phyloP scores from a whole-genome alignment of 2,888 invertebrate genomes.

The Agriopis marginaria region DNA sequence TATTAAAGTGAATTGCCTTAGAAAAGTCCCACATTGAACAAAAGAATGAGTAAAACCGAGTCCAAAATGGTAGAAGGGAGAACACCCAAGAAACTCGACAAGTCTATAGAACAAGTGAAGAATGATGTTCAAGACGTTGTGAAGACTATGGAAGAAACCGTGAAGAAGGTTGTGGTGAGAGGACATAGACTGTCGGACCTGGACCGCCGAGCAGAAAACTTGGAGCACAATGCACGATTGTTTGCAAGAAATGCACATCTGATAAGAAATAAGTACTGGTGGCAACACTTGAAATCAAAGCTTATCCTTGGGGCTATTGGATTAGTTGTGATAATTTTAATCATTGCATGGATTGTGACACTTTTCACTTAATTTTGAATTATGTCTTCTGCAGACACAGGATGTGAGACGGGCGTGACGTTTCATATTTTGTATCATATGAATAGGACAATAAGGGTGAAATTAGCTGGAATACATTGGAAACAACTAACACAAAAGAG shows the following conservation, averaged over 20 bases:
- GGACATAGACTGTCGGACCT: conserved; percentile 7
- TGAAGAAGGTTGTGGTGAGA: conserved; percentile 4
- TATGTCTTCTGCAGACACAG: too few relatives aligned
- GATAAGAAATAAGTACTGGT: conserved; percentile 15
- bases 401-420: too few relatives aligned
- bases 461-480: too few relatives aligned
- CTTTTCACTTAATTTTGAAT: not conserved
- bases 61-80: not conserved
- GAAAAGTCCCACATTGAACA: not conserved
- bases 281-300: conserved; percentile 11
- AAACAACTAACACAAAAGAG: too few relatives aligned
- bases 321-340: not conserved
- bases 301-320: conserved; percentile 1
- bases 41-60: not conserved
- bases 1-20: not conserved
- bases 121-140: conserved; percentile 15
- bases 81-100: not conserved
- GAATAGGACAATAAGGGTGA: too few relatives aligned
- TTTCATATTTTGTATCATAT: too few relatives aligned
- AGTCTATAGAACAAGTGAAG: conserved; percentile 5
- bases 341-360: not conserved
- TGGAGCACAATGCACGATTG: not conserved
- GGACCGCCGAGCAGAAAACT: not conserved
- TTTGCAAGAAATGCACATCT: not conserved
- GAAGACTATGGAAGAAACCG: conserved; percentile 8